Evolutionary conservation across 92 coral and sea anemone species (phyloP), one percentile per base, ranked within the genome.

Genomic region (Zoanthus sansibaricus): DNA sequence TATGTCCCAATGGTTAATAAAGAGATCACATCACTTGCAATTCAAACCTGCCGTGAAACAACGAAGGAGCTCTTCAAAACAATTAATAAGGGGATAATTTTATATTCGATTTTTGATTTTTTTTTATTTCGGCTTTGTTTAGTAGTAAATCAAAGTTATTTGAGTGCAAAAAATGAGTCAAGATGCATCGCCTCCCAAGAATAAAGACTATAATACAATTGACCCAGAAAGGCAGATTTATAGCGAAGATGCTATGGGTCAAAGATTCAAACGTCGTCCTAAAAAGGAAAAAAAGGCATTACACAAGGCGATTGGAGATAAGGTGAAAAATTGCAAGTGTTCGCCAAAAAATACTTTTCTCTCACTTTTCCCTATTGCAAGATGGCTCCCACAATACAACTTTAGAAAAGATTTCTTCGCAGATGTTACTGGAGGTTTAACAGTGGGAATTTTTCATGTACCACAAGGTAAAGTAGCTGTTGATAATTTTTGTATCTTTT

Each of bases 381-480:
- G 88, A 61, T 96, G 98, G 98, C 79, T 96, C 16, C 98, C 98
- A 18, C 92, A 91, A 67, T 96, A 96, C 87, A 90, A 56, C 75
- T 14, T 91, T 9, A 93, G 84, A 74, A 84, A 82, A 32, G 92
- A 94, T 73, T 44, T 90, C 6, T 31, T 91, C 16, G 86, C 92
- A 67, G 98, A 96, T 71, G 14, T 94, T 5, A 89, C 91, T 30
- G 98, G 94, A 9, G 98, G 98, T 17, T 67, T 94, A 25, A 96
- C 98, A 11, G 94, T 96, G 5, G 98, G 98, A 68, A 87, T 96
- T 8, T 94, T 96, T 98, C 98, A 96, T 68, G 86, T 96, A 37
- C 98, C 98, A 51, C 98, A 94, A 93, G 98, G 98, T 94, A 86
- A 87, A 82, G 42, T 37, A 37, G 42, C 42, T 37, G 42, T 37